Evolutionary conservation across 2,797 vertebrate genomes (phyloP).

Genomic region (Tamandua tetradactyla): DNA sequence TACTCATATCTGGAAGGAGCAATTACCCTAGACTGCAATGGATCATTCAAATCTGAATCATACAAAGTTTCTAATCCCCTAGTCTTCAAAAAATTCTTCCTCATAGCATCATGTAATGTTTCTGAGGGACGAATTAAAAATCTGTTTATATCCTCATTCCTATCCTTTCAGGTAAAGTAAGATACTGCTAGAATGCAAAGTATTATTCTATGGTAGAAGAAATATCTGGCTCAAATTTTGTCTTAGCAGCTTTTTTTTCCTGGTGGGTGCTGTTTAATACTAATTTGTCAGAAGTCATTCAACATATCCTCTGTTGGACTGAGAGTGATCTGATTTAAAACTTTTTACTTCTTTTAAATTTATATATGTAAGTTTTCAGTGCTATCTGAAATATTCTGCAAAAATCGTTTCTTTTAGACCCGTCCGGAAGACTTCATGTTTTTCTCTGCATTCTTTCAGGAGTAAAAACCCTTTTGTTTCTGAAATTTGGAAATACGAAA

Average conservation of each 20-base stretch:
- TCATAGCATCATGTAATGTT: neutral
- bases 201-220: neutral
- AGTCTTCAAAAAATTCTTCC: neutral
- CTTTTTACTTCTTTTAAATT: neutral
- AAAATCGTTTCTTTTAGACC: neutral
- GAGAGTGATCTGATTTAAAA: neutral
- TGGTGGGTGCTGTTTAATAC: neutral
- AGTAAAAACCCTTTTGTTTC: neutral
- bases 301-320: neutral
- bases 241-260: neutral
- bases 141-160: neutral
- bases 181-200: neutral
- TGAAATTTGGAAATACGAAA: neutral
- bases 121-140: neutral
- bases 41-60: constrained; percentile 10
- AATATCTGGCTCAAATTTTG: neutral
- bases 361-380: neutral
- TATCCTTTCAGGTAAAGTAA: neutral
- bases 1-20: constrained; percentile 23
- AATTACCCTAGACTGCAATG: neutral
- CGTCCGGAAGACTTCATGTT: neutral
- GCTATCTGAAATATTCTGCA: neutral
- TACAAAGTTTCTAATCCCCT: neutral
- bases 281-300: neutral
- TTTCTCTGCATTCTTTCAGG: neutral